Evolutionary conservation across 2,113 vertebrate genomes (phyloP).

Genomic region (Jaculus jaculus): DNA sequence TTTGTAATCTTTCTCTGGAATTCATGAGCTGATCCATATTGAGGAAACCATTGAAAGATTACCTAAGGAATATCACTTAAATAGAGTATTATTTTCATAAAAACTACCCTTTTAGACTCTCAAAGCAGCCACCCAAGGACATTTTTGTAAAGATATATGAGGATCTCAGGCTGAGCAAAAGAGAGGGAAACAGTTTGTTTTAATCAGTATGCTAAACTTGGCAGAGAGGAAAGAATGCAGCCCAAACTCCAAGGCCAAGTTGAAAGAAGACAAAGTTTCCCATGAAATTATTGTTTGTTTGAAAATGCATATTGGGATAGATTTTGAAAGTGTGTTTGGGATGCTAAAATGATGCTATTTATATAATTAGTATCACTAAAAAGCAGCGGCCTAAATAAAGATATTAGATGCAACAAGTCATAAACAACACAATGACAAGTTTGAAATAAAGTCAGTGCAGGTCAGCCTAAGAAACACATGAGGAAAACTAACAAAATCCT

Average conservation of each 20-base stretch:
- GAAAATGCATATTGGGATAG: slow-evolving; percentile 7
- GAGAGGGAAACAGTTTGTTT: slow-evolving; percentile 51
- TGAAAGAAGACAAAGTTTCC: slow-evolving; percentile 41
- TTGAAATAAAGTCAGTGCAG: not conserved
- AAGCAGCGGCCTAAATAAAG: not conserved
- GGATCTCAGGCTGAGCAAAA: slow-evolving; percentile 63
- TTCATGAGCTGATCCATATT: slow-evolving; percentile 64
- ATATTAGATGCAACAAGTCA: not conserved
- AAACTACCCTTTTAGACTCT: slow-evolving; percentile 72
- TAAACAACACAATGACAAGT: not conserved
- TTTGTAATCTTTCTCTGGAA: slow-evolving; percentile 68
- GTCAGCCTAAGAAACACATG: slow-evolving; percentile 5
- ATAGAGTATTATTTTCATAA: slow-evolving; percentile 67
- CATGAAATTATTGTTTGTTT: slow-evolving; percentile 38
- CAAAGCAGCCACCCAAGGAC: slow-evolving; percentile 57
- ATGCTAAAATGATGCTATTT: slow-evolving; percentile 10
- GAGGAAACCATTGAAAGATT: slow-evolving; percentile 46
- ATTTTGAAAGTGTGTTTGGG: slow-evolving; percentile 18
- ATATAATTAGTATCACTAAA: slow-evolving; percentile 17
- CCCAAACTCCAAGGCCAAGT: slow-evolving; percentile 45
- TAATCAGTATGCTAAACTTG: slow-evolving; percentile 13
- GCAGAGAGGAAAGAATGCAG: slow-evolving; percentile 19
- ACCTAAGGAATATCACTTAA: slow-evolving; percentile 61
- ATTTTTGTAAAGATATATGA: slow-evolving; percentile 77
- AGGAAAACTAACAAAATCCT: slow-evolving; percentile 16